Base-by-base conservation (phyloP, 2,888 invertebrate species). In the Blastobasis adustella region DNA sequence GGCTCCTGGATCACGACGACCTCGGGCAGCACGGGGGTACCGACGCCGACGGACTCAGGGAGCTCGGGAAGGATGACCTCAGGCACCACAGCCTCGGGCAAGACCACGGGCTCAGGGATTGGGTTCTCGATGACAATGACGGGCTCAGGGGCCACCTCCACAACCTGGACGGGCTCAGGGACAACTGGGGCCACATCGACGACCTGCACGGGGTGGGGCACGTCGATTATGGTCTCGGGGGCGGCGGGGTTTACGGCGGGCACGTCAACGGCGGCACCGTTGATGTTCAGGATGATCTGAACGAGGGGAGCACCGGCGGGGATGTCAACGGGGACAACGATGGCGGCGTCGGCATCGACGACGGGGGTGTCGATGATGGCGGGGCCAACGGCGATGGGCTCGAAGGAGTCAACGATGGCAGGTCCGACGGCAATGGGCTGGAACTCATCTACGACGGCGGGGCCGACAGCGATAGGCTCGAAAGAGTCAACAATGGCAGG, bases 131-230 rank as follows among this genome's bases (percentile, higher is more conserved):
- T 10, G 23, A 23, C 23, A 23, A 23, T 23, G 23, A 23, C 23
- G 23, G 23, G 23, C 23, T 23, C 23, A 23, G 23, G 23, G 23
- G 23, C 23, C 23, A 23, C 23, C 3, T 42, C 42, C 9, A 10
- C 42, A 5, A 42, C 42, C 10, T n/a, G 6, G 10, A 39, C 49
- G 36, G 55, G 53, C 41, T 10, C 41, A 46, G 47, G 44, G 23
- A 23, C 23, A 38, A 40, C 36, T 47, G 51, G 49, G 10, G 39
- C 44, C 23, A 49, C 50, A 9, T 48, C 48, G 64, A 75, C 67
- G 63, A 74, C 69, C 60, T 77, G 69, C 9, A 79, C 75, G 40
- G 76, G 72, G 54, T 79, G 77, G 68, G 71, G 70, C 55, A 60
- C 56, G 41, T 23, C 44, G 6, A 43, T 10, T 45, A 49, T n/a